Conservation (phyloP, 2,888 invertebrate genomes). For the Pomacea canaliculata region DNA sequence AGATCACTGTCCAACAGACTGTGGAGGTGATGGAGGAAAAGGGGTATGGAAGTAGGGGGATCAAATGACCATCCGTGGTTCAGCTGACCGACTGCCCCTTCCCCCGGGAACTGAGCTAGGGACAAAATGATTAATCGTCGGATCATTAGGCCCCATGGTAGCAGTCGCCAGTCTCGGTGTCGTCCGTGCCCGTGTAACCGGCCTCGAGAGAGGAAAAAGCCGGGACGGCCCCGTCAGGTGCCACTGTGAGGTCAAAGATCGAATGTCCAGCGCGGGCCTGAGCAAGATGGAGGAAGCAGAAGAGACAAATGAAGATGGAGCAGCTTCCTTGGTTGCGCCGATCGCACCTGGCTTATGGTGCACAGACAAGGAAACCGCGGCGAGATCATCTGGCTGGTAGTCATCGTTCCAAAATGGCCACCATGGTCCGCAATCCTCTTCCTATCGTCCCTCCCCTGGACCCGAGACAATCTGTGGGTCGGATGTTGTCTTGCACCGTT, state of each 20-base stretch:
- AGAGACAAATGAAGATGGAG: too few species aligned
- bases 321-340: too few species aligned
- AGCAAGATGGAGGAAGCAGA: too few species aligned
- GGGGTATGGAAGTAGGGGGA: neutral
- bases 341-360: too few species aligned
- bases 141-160: constrained; percentile 5
- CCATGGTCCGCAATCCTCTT: too few species aligned
- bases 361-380: too few species aligned
- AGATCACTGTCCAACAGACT: neutral
- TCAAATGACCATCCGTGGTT: neutral
- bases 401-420: too few species aligned
- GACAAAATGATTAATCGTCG: constrained; percentile 21
- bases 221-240: neutral
- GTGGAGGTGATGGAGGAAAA: neutral
- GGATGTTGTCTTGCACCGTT: too few species aligned
- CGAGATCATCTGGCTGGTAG: too few species aligned
- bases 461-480: too few species aligned
- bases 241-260: neutral
- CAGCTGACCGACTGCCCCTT: constrained; percentile 11
- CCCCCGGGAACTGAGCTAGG: neutral
- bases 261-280: neutral
- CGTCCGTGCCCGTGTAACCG: neutral
- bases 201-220: neutral
- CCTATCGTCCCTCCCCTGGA: too few species aligned
- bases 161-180: neutral